Percentiles rank a stretch among this genome's conserved stretches.
phyloP scores from a whole-genome alignment of 2,797 vertebrate species.

The Gephyroberyx darwinii region DNA sequence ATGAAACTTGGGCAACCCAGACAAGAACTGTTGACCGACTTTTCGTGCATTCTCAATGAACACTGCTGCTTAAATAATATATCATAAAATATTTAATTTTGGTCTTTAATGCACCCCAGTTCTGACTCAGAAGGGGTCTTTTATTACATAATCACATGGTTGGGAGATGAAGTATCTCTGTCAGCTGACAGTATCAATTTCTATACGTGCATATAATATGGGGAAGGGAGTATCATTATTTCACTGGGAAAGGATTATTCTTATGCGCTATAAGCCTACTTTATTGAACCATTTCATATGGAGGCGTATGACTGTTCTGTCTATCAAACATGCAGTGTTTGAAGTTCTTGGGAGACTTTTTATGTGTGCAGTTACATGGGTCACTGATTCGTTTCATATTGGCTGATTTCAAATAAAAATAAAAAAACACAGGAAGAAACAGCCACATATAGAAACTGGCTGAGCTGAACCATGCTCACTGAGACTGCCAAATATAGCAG shows the following conservation, averaged over 20 bases:
- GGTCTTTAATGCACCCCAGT: slow-evolving; percentile 54
- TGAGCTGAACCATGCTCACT: slow-evolving; percentile 2
- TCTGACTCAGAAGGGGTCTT: slow-evolving; percentile 56
- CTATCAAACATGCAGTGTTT: slow-evolving; percentile 11
- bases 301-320: neutral
- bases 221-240: slow-evolving; percentile 9
- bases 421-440: no score
- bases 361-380: neutral
- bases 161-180: slow-evolving; percentile 48
- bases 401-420: no score
- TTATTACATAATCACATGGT: slow-evolving; percentile 71
- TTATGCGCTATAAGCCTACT: slow-evolving; percentile 1
- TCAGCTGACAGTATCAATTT: slow-evolving; percentile 47
- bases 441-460: no score
- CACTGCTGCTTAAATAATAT: slow-evolving; percentile 62
- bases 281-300: slow-evolving; percentile 5
- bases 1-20: slow-evolving; percentile 36
- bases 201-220: slow-evolving; percentile 21
- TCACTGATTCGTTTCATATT: no score
- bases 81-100: slow-evolving; percentile 75
- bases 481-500: neutral
- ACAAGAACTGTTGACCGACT: slow-evolving; percentile 28
- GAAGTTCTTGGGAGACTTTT: neutral
- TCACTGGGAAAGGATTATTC: slow-evolving; percentile 9
- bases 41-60: slow-evolving; percentile 66